Evolutionary conservation across 2,888 invertebrate genomes (phyloP), one percentile per base, ranked within the genome.

Genomic region (Tetanocera ferruginea): DNA sequence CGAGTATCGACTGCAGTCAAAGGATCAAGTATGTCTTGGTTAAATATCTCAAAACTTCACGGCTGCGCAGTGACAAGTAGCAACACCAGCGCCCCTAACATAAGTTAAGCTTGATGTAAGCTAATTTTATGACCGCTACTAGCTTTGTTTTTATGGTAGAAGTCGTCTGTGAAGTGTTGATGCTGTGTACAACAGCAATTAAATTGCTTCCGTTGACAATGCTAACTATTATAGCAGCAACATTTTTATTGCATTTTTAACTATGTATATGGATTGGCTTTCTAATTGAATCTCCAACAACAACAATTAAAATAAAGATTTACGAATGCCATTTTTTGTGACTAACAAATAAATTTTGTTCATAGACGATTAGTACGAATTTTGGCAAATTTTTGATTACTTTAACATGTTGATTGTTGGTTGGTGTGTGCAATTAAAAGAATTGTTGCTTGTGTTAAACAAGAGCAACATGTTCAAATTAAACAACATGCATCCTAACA

Each of bases 1-100:
- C n/a, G 69, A 11, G 70, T 55, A 67, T 28, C 75, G 1, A 43
- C 2, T 43, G 11, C 6, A 71, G 17, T 31, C 70, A 75, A 34
- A 51, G 75, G 51, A 60, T 49, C 34, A 34, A 64, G 57, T 78
- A 80, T 70, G 77, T 76, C 55, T 72, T 43, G 34, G 31, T 67
- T 73, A 64, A 77, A 78, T 80, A 73, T 76, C 60, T 78, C 75
- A 77, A 52, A 77, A 76, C 43, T 76, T 67, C 43, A 23, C 72
- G 37, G 17, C 55, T 37, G 5, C 64, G 51, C 73, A n/a, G 25
- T 66, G 66, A 60, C 55, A 19, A 37, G 14, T 52, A 31, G 17
- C 25, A 51, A 55, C 9, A 19, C 43, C 19, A 60, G 60, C 60
- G 64, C 62, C 34, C 74, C 49, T 31, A 17, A 43, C 19, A 17